Conservation (phyloP, 2,113 vertebrate genomes). For the Misgurnus mizolepis region DNA sequence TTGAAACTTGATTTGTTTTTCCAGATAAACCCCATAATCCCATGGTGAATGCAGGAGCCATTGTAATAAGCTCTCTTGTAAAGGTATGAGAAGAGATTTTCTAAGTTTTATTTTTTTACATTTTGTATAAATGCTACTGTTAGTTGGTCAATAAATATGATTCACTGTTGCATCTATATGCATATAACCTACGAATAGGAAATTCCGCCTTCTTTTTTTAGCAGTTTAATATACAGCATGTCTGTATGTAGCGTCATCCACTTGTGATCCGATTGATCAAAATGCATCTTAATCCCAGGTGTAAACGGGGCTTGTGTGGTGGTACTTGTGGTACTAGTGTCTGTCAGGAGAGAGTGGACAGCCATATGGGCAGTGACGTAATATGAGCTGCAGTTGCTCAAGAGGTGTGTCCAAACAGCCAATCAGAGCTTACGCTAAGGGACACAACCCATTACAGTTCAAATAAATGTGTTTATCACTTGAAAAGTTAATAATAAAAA, state of each 20-base stretch:
- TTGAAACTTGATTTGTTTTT: conserved; percentile 32
- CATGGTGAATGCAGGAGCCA: conserved; percentile 91
- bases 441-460: conserved; percentile 1
- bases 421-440: conserved; percentile 6
- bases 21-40: conserved; percentile 89
- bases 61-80: conserved; percentile 87
- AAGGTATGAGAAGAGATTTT: conserved; percentile 72
- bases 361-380: background rate
- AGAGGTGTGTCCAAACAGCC: conserved; percentile 35
- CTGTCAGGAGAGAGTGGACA: background rate
- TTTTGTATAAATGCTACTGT: no score
- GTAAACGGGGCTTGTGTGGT: no score
- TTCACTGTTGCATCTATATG: background rate
- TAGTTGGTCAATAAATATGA: no score
- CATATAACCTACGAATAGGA: background rate
- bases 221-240: no score
- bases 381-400: conserved; percentile 17
- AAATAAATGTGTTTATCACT: background rate
- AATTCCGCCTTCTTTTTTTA: background rate
- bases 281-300: no score
- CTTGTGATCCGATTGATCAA: no score
- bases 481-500: background rate
- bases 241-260: no score
- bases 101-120: background rate
- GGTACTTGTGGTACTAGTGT: background rate